phyloP scores from a whole-genome alignment of 2,888 invertebrate genomes.

The Arge pagana region DNA sequence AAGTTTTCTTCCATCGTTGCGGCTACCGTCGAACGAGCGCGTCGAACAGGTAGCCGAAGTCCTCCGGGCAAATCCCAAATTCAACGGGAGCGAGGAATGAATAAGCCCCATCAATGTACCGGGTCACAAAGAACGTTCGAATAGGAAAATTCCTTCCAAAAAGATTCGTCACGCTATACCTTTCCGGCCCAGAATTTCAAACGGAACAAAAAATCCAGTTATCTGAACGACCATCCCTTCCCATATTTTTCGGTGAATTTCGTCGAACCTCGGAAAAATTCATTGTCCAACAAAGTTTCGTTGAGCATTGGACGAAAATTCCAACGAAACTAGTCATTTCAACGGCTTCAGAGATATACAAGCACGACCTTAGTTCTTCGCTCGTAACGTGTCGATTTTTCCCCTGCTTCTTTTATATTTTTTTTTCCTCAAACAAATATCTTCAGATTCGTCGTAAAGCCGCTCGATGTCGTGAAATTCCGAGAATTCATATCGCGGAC shows the following conservation, averaged over 20 bases:
- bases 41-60: slow-evolving; percentile 21
- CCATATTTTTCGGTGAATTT: too few relatives aligned
- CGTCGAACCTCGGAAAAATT: too few relatives aligned
- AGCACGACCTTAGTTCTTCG: not conserved
- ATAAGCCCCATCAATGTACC: not conserved
- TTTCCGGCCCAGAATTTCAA: not conserved
- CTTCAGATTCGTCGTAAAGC: not conserved
- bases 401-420: not conserved
- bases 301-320: too few relatives aligned
- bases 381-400: not conserved
- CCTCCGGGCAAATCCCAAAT: slow-evolving; percentile 7
- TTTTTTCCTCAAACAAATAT: not conserved
- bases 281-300: too few relatives aligned
- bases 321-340: too few relatives aligned
- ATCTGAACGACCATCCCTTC: too few relatives aligned
- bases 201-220: too few relatives aligned
- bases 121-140: slow-evolving; percentile 18
- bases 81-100: not conserved
- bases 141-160: slow-evolving; percentile 12
- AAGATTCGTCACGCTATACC: slow-evolving; percentile 6
- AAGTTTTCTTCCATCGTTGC: too few relatives aligned
- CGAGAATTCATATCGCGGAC: slow-evolving; percentile 12
- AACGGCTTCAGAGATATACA: too few relatives aligned
- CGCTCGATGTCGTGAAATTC: not conserved
- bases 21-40: too few relatives aligned